These are phyloP conservation scores for Turritopsis dohrnii DNA, from an alignment of 30 jellyfish, hydroid and myxozoan genomes.

Conservation along the genomic window DNA sequence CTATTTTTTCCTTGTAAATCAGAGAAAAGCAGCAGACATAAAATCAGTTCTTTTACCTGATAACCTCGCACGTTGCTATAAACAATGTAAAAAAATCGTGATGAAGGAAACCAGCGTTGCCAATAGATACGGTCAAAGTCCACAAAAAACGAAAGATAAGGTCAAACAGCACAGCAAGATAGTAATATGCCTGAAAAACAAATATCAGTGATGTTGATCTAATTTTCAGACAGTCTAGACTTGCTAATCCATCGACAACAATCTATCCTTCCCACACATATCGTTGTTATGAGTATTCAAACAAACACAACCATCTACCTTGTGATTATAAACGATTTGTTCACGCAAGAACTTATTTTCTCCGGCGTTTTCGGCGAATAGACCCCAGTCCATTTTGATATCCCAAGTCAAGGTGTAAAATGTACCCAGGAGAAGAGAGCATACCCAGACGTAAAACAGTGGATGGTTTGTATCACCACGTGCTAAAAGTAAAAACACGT, in stretches of 20 bases:
- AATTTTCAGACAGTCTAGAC: not conserved
- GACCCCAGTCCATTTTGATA: constrained; percentile 97
- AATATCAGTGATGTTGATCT: not conserved
- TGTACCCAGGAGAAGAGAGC: constrained; percentile 77
- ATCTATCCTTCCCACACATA: too few species aligned
- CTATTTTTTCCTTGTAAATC: too few species aligned
- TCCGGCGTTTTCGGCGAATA: constrained; percentile 86
- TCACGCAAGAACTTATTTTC: constrained; percentile 79
- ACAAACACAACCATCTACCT: constrained; percentile 55
- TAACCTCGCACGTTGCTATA: constrained; percentile 71
- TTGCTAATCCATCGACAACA: too few species aligned
- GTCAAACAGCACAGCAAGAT: constrained; percentile 79
- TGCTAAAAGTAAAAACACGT: not conserved
- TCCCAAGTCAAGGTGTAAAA: constrained; percentile 93
- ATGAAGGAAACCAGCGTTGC: constrained; percentile 86
- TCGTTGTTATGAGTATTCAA: too few species aligned
- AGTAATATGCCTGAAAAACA: constrained; percentile 60
- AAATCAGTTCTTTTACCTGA: constrained; percentile 73
- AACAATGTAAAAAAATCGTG: constrained; percentile 70
- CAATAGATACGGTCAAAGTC: constrained; percentile 94
- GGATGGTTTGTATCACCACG: constrained; percentile 5
- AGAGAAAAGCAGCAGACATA: too few species aligned
- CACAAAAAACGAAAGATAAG: constrained; percentile 81
- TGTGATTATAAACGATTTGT: constrained; percentile 84
- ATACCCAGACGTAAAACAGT: constrained; percentile 70